phyloP scores from a whole-genome alignment of 2,797 vertebrate genomes.

The Hydrolagus colliei region DNA sequence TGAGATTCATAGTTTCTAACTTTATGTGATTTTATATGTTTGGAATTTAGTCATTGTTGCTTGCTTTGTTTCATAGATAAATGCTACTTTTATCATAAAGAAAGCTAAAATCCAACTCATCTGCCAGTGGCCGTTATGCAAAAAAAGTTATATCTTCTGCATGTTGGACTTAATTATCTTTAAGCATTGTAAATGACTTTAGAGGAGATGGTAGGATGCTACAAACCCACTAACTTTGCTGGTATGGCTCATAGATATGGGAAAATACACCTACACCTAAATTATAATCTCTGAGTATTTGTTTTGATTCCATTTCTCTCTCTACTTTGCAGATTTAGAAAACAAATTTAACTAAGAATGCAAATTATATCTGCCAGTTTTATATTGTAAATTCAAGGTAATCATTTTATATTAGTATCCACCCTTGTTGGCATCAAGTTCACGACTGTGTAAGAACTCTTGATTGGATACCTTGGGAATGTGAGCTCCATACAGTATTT shows the following conservation, averaged over 20 bases:
- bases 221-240: not conserved
- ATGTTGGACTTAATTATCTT: slow-evolving; percentile 36
- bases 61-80: not conserved
- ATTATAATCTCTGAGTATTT: not conserved
- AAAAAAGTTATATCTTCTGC: slow-evolving; percentile 39
- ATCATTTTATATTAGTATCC: not conserved
- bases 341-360: not conserved
- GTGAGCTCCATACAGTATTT: too few relatives aligned
- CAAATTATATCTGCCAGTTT: not conserved
- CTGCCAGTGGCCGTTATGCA: slow-evolving; percentile 35
- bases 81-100: not conserved
- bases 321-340: not conserved
- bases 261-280: not conserved
- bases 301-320: not conserved
- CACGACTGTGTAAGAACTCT: too few relatives aligned
- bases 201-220: not conserved
- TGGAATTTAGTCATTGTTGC: slow-evolving; percentile 28
- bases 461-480: too few relatives aligned
- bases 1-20: slow-evolving; percentile 60
- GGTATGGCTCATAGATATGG: not conserved
- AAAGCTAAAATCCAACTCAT: not conserved
- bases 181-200: not conserved
- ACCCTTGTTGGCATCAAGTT: not conserved
- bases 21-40: slow-evolving; percentile 43
- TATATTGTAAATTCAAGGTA: not conserved